Percentiles rank a stretch among this genome's conserved stretches.
These are phyloP conservation scores for Eumerus sabulonum DNA, from an alignment of 2,888 invertebrate genomes.

Conservation along the genomic window DNA sequence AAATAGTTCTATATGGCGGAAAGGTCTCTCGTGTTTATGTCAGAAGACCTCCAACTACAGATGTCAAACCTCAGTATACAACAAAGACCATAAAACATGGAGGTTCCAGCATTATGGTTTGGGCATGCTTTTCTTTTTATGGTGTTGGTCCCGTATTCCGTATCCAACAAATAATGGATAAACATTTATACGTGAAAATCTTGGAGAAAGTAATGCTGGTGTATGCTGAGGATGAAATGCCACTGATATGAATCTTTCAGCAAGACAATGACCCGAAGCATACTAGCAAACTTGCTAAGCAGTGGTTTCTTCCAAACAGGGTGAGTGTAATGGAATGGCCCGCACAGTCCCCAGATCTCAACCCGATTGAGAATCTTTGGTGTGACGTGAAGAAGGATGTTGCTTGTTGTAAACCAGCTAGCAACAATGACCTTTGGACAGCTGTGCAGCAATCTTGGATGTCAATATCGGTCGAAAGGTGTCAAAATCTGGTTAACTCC, in stretches of 20 bases:
- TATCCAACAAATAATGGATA: too few species aligned
- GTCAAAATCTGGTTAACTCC: neutral
- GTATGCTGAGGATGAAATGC: neutral
- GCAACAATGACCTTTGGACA: neutral
- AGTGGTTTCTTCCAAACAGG: neutral
- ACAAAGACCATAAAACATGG: constrained; percentile 1
- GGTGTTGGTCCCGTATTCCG: neutral
- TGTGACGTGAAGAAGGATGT: too few species aligned
- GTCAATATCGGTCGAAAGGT: neutral
- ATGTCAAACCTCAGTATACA: neutral
- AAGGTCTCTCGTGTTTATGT: neutral
- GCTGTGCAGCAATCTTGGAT: neutral
- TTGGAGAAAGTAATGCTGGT: neutral
- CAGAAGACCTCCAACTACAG: neutral
- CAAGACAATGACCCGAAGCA: constrained; percentile 2
- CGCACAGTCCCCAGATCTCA: constrained; percentile 1
- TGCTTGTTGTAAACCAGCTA: neutral
- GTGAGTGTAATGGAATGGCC: neutral
- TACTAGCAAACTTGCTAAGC: too few species aligned
- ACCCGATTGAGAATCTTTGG: neutral
- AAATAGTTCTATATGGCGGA: constrained; percentile 4
- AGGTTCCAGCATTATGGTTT: constrained; percentile 3
- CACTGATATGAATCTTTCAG: neutral
- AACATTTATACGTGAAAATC: too few species aligned
- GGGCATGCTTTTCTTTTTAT: constrained; percentile 2